Base-by-base conservation (phyloP, 2,113 vertebrate species). In the Sinocyclocheilus anophthalmus region DNA sequence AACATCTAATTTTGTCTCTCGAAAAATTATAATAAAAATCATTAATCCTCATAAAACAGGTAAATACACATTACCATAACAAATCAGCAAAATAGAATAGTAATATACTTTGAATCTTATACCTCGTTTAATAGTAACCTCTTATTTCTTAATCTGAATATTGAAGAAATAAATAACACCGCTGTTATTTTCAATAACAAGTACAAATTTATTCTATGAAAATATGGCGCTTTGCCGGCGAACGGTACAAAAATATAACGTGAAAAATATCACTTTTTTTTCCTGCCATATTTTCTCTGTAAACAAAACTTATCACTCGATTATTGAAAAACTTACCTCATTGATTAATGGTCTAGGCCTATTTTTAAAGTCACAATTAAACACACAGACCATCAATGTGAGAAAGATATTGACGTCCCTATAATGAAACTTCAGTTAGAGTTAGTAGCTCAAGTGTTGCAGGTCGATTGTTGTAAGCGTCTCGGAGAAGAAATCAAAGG, bases 401-500 rank as follows among this genome's bases (percentile, higher is more conserved):
- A 90, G 81, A 90, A 78, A 90, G 81, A 83, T 22, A 87, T 76
- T 81, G 55, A 39, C 73, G 83, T 63, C 81, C 33, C 57, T 67
- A 70, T 77, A 83, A 82, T 87, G 48, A 85, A 83, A 85, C 65
- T 81, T 79, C 37, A 37, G 77, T 84, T 91, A 88, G 91, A 94
- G 93, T 97, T 93, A 99, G 90, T 97, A 98, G 94, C 96, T 98
- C 93, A 99, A 92, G 94, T 97, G 97, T 90, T 98, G 96, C 90
- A 98, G 93, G 93, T 99, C 97, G 91, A 98, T 98, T 88, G 97
- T 97, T 89, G 96, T 97, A 86, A 98, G 95, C 88, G 97, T 97
- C 92, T 99, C 97, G 91, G 97, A 97, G 93, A 98, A 99, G 93
- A 99, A 96, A 92, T 98, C 97, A 94, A 99, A 98, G 83, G 95